These are phyloP conservation scores for Cynodonichthys magdalenae DNA, from an alignment of 2,797 vertebrate genomes.

Conservation along the genomic window DNA sequence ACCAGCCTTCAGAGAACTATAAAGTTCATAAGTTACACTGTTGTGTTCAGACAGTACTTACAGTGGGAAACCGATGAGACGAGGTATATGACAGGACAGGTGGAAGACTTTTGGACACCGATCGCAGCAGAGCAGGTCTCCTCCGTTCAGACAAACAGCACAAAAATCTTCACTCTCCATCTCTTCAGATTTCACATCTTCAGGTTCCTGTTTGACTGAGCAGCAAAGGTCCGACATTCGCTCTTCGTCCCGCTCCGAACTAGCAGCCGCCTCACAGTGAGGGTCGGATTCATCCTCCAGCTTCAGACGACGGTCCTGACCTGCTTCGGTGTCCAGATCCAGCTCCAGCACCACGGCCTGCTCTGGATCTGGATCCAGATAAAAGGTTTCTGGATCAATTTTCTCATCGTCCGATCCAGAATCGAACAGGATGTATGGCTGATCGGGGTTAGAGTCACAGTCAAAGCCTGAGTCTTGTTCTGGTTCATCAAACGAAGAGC, in stretches of 20 bases:
- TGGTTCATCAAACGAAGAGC: slow-evolving; percentile 34
- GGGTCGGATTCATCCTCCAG: slow-evolving; percentile 38
- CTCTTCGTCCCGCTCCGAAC: slow-evolving; percentile 10
- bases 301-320: slow-evolving; percentile 31
- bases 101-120: slow-evolving; percentile 96
- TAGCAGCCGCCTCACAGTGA: slow-evolving; percentile 14
- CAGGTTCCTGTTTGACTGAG: slow-evolving; percentile 17
- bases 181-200: slow-evolving; percentile 42
- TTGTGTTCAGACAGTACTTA: slow-evolving; percentile 68
- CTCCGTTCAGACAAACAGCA: slow-evolving; percentile 93
- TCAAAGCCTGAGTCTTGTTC: slow-evolving; percentile 62
- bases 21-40: neutral
- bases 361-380: slow-evolving; percentile 63
- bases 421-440: slow-evolving; percentile 61
- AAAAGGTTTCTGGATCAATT: slow-evolving; percentile 55
- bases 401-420: slow-evolving; percentile 56
- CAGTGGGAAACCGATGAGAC: slow-evolving; percentile 88
- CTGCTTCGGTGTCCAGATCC: slow-evolving; percentile 55
- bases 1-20: neutral
- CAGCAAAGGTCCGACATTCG: slow-evolving; percentile 1
- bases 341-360: slow-evolving; percentile 56
- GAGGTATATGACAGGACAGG: slow-evolving; percentile 90
- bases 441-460: slow-evolving; percentile 59
- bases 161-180: slow-evolving; percentile 97
- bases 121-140: slow-evolving; percentile 95